These are phyloP conservation scores for Petrocephalus microphthalmus DNA, from an alignment of 2,113 vertebrate genomes.

Conservation along the genomic window DNA sequence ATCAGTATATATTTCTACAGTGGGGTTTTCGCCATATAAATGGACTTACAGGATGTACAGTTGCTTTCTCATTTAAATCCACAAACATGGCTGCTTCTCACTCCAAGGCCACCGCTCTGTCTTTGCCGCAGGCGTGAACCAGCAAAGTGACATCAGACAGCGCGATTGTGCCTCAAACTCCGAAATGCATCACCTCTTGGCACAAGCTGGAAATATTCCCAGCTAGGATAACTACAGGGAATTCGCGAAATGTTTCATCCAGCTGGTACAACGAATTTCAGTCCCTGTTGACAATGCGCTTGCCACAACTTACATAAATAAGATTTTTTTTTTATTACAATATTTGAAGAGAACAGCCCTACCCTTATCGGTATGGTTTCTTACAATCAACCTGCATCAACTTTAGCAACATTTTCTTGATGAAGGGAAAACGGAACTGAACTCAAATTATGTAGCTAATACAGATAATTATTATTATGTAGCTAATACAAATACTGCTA, in stretches of 20 bases:
- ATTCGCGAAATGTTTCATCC: not conserved
- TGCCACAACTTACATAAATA: not conserved
- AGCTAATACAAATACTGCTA: no score
- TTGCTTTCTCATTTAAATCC: not conserved
- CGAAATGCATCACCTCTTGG: not conserved
- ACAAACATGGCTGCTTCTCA: not conserved
- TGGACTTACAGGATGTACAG: not conserved
- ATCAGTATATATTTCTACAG: not conserved
- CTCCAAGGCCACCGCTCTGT: not conserved
- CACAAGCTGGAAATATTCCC: not conserved
- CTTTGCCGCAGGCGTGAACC: not conserved
- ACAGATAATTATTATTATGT: no score
- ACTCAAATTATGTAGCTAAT: slow-evolving; percentile 18
- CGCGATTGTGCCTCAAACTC: not conserved
- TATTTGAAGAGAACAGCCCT: not conserved
- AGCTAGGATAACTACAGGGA: not conserved
- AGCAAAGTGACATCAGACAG: not conserved
- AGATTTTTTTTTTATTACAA: not conserved
- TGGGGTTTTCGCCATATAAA: not conserved
- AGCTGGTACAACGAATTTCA: not conserved
- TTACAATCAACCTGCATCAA: not conserved
- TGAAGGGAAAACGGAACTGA: slow-evolving; percentile 14
- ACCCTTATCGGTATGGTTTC: not conserved
- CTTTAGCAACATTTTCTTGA: not conserved
- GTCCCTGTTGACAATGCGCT: not conserved